These are phyloP conservation scores for Sebastes minor DNA, from an alignment of 2,797 vertebrate genomes.

Conservation along the genomic window DNA sequence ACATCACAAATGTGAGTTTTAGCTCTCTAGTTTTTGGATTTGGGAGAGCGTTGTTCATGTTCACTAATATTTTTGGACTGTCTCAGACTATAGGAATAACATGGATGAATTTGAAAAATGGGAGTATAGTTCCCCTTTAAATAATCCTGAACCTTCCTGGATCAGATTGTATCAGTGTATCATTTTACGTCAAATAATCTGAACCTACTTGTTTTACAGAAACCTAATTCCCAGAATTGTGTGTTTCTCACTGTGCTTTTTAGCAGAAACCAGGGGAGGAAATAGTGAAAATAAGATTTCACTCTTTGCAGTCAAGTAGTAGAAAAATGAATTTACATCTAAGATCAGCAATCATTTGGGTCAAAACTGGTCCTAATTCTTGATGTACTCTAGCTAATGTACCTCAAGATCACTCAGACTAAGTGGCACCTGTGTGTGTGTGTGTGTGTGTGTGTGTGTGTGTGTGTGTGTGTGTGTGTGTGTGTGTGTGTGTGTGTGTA, in stretches of 20 bases:
- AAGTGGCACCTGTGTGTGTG: not conserved
- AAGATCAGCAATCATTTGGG: not conserved
- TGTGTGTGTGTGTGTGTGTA: slow-evolving; percentile 18
- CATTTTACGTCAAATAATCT: not conserved
- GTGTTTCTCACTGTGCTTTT: not conserved
- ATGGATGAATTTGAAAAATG: not conserved
- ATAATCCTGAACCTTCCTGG: not conserved
- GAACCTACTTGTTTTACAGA: not conserved
- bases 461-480: slow-evolving; percentile 6
- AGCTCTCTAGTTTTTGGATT: too few relatives aligned
- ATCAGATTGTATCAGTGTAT: not conserved
- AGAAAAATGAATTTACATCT: not conserved
- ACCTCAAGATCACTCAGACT: slow-evolving; percentile 1
- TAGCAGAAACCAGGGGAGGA: not conserved
- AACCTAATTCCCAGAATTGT: not conserved
- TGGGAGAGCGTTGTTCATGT: not conserved
- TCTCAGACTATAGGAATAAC: not conserved
- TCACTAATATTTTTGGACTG: not conserved
- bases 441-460: not conserved
- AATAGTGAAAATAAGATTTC: not conserved
- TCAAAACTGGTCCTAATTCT: not conserved
- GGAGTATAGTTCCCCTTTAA: not conserved
- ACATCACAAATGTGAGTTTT: not conserved
- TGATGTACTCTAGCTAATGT: not conserved
- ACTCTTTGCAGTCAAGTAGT: not conserved